Percentiles rank a stretch among this genome's conserved stretches.
These are phyloP conservation scores for Lanius collurio DNA, from an alignment of 2,113 vertebrate species.

Conservation along the genomic window DNA sequence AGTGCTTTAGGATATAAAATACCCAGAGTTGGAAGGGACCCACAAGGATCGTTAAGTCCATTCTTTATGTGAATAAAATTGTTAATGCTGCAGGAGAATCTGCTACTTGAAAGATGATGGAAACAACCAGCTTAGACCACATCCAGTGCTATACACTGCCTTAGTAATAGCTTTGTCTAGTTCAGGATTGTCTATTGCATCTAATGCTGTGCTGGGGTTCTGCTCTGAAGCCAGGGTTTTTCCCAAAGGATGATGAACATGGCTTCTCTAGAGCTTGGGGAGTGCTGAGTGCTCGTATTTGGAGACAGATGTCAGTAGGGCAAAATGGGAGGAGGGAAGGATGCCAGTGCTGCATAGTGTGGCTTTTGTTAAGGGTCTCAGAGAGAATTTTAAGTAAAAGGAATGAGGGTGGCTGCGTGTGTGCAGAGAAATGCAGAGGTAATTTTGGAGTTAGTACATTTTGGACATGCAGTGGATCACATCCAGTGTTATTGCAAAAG, in stretches of 20 bases:
- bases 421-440: neutral
- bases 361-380: neutral
- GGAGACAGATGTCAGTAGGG: neutral
- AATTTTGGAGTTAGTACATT: neutral
- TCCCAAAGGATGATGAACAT: neutral
- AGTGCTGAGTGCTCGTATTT: fast-evolving
- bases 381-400: neutral
- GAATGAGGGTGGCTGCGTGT: neutral
- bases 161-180: constrained; percentile 21
- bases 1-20: neutral
- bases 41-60: neutral
- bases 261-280: neutral
- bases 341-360: neutral
- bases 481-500: neutral
- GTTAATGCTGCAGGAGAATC: constrained; percentile 1
- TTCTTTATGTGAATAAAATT: constrained; percentile 12
- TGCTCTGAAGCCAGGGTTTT: neutral
- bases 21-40: neutral
- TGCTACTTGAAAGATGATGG: constrained; percentile 25
- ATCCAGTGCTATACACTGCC: neutral
- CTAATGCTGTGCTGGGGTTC: neutral
- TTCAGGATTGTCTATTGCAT: constrained; percentile 14
- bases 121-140: neutral
- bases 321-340: neutral
- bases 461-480: neutral